Evolutionary conservation across 2,113 vertebrate species (phyloP), one percentile per base, ranked within the genome.

Genomic region (Cyanoderma ruficeps): DNA sequence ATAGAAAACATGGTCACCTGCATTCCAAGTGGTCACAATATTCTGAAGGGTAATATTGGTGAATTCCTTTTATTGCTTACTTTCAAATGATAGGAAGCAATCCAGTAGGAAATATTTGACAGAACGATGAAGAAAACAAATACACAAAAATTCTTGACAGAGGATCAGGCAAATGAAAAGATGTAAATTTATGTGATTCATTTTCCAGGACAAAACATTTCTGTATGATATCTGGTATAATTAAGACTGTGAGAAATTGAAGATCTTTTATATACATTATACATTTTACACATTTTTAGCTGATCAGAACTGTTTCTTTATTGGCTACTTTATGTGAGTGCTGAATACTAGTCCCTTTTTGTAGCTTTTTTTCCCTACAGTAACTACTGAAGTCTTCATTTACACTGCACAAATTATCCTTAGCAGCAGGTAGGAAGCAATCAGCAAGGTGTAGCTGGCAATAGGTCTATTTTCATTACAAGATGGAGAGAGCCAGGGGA

Each of bases 391-490:
- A 97, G 63, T 95, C 94, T 98, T 98, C 96, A 96, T 97, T 98
- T 97, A 96, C 80, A 84, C 95, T 87, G 92, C 90, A 96, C 95
- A 97, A 97, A 97, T 98, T 97, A 98, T 91, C 91, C 82, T 87
- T 92, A 97, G 86, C 96, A 98, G 97, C 90, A 94, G 83, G 93
- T 96, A 97, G 91, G 90, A 97, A 97, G 94, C 94, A 97, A 95
- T 97, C 94, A 97, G 71, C 68, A 94, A 97, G 83, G 79, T 95
- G 76, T 94, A 97, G 82, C 70, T 97, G 80, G 90, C 91, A 97
- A 95, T 78, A 93, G 64, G 90, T 97, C 92, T 97, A 85, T 97
- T 97, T 97, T 97, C 91, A 97, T 96, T 96, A 92, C 53, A 69
- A 68, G 71, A 94, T 83, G 64, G 76, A 93, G 92, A 94, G 60